Conservation (phyloP, 2,888 invertebrate genomes). For the Drosophila putrida region DNA sequence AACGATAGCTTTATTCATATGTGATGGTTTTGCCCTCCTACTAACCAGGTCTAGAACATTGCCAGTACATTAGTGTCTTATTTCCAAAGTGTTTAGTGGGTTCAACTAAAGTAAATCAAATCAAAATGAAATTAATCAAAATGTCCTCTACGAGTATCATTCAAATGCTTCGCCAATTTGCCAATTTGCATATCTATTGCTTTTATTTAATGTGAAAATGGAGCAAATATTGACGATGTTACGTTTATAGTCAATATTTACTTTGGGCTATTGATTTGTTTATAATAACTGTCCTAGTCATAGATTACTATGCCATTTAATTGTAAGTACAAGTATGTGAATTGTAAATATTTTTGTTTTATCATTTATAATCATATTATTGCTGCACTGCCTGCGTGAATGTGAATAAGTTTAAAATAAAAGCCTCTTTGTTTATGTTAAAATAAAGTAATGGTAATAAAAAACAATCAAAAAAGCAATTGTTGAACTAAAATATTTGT, state of each 20-base stretch:
- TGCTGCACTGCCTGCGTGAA: slow-evolving; percentile 11
- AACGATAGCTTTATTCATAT: slow-evolving; percentile 68
- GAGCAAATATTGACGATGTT: slow-evolving; percentile 84
- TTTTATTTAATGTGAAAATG: slow-evolving; percentile 83
- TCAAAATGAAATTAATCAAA: slow-evolving; percentile 8
- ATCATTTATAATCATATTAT: slow-evolving; percentile 28
- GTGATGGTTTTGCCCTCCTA: slow-evolving; percentile 46
- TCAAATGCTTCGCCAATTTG: slow-evolving; percentile 50
- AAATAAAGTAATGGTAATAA: slow-evolving; percentile 48
- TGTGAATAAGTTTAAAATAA: slow-evolving; percentile 30
- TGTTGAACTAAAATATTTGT: slow-evolving; percentile 83
- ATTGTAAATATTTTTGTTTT: slow-evolving; percentile 34
- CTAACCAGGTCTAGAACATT: slow-evolving; percentile 50
- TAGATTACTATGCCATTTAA: slow-evolving; percentile 63
- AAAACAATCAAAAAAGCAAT: slow-evolving; percentile 41
- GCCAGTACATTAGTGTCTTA: slow-evolving; percentile 38
- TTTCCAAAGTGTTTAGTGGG: slow-evolving; percentile 68
- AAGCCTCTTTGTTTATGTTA: slow-evolving; percentile 54
- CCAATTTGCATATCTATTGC: slow-evolving; percentile 54
- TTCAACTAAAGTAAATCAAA: slow-evolving; percentile 35
- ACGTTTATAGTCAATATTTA: slow-evolving; percentile 80
- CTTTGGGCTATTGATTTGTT: slow-evolving; percentile 84
- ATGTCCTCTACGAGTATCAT: slow-evolving; percentile 11
- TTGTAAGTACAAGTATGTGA: slow-evolving; percentile 33
- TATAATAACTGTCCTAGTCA: slow-evolving; percentile 57